Evolutionary conservation across 2,113 vertebrate genomes (phyloP).

Genomic region (Garra rufa): DNA sequence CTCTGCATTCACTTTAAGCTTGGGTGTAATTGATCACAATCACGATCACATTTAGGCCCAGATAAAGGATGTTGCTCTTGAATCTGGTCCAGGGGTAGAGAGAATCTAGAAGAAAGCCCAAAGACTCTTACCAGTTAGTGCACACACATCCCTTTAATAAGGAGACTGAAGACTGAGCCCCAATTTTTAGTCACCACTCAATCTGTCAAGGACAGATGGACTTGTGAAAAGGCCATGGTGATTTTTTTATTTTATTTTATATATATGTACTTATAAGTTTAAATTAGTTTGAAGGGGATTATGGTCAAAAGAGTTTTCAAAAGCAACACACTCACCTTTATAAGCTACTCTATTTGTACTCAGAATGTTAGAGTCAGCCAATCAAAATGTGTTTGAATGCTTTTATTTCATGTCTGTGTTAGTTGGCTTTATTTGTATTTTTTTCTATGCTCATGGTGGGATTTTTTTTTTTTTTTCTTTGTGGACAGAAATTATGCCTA

Average conservation of each 20-base stretch:
- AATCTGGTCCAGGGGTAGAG: background rate
- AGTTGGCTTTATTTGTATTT: slow-evolving; percentile 8
- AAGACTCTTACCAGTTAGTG: slow-evolving; percentile 42
- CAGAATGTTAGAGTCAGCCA: slow-evolving; percentile 29
- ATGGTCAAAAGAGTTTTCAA: slow-evolving; percentile 22
- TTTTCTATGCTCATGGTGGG: slow-evolving; percentile 5
- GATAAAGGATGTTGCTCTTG: background rate
- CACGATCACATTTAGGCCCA: too few relatives aligned
- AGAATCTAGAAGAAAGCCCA: slow-evolving; percentile 18
- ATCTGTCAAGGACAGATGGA: slow-evolving; percentile 21
- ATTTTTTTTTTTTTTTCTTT: background rate
- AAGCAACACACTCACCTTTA: slow-evolving; percentile 39
- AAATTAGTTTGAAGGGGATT: background rate
- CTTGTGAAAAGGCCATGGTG: slow-evolving; percentile 16
- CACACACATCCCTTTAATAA: slow-evolving; percentile 51
- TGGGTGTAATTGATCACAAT: slow-evolving; percentile 10
- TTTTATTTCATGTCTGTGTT: slow-evolving; percentile 10
- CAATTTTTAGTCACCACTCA: background rate
- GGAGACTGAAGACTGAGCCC: slow-evolving; percentile 46
- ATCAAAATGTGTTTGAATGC: slow-evolving; percentile 25
- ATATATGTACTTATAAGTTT: background rate
- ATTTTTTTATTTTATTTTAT: background rate
- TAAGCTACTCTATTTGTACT: slow-evolving; percentile 38
- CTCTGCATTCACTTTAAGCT: slow-evolving; percentile 19
- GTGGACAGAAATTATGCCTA: background rate